phyloP scores from a whole-genome alignment of 2,888 invertebrate genomes.

The Stratiomys singularior region DNA sequence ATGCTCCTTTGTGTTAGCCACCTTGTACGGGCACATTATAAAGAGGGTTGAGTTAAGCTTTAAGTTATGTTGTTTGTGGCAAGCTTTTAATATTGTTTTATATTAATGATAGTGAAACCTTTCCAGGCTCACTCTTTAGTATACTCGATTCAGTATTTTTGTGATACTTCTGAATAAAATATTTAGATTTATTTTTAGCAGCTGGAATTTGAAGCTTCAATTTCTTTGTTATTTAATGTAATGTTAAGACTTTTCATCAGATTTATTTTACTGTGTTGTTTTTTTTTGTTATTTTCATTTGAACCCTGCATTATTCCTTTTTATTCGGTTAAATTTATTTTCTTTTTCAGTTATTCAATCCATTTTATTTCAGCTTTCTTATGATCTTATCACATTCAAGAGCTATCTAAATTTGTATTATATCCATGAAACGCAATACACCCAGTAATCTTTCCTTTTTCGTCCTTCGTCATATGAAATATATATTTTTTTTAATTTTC shows the following conservation, averaged over 20 bases:
- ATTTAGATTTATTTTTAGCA: not conserved
- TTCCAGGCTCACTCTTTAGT: not conserved
- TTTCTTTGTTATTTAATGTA: not conserved
- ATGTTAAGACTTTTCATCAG: not conserved
- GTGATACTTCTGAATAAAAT: not conserved
- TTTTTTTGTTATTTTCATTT: not conserved
- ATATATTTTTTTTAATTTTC: too few relatives aligned
- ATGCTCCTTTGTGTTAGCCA: too few relatives aligned
- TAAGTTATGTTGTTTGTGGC: not conserved
- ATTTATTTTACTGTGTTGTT: slow-evolving; percentile 22
- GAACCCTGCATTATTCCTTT: slow-evolving; percentile 43
- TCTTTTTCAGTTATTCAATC: too few relatives aligned
- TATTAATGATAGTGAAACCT: not conserved
- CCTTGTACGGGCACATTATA: too few relatives aligned
- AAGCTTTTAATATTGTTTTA: not conserved
- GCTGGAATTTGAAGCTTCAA: not conserved
- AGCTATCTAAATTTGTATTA: not conserved
- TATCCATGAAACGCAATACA: not conserved
- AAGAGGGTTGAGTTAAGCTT: too few relatives aligned
- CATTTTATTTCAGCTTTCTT: too few relatives aligned
- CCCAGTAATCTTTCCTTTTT: not conserved
- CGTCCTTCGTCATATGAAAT: not conserved
- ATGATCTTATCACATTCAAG: too few relatives aligned
- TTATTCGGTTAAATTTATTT: not conserved
- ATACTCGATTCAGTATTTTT: not conserved